Evolutionary conservation across 2,797 vertebrate species (phyloP).

Genomic region (Siniperca obscura): DNA sequence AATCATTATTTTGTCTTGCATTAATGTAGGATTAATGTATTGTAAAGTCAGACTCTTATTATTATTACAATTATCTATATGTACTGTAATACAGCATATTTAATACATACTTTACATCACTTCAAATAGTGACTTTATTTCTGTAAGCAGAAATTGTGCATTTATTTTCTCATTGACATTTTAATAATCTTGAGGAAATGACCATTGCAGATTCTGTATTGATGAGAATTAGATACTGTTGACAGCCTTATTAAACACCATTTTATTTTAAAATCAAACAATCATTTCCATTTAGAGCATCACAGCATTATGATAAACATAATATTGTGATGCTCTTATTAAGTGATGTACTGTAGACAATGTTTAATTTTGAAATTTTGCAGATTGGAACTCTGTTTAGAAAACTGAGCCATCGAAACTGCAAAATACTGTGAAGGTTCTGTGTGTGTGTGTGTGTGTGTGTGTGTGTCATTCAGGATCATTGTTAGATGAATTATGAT

Average conservation of each 20-base stretch:
- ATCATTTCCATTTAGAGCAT: not conserved
- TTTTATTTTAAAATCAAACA: not conserved
- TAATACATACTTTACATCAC: not conserved
- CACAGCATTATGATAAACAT: not conserved
- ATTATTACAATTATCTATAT: not conserved
- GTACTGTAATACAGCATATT: not conserved
- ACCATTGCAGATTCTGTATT: not conserved
- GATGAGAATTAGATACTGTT: not conserved
- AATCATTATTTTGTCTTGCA: not conserved
- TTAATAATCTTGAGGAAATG: not conserved
- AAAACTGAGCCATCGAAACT: not conserved
- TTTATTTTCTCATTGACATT: not conserved
- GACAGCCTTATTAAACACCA: not conserved
- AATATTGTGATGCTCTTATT: not conserved
- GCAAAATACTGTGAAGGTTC: not conserved
- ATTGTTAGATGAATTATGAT: not conserved
- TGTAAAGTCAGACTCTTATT: too few species aligned
- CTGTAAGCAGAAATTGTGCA: not conserved
- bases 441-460: not conserved
- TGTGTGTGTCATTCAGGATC: not conserved
- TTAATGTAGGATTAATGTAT: not conserved
- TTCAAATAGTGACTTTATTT: not conserved
- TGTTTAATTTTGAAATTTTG: not conserved
- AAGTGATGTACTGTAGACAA: too few species aligned
- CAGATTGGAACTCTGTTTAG: too few species aligned